Conservation (phyloP, 1,140 invertebrate species). For the Trachelipus rathkii region DNA sequence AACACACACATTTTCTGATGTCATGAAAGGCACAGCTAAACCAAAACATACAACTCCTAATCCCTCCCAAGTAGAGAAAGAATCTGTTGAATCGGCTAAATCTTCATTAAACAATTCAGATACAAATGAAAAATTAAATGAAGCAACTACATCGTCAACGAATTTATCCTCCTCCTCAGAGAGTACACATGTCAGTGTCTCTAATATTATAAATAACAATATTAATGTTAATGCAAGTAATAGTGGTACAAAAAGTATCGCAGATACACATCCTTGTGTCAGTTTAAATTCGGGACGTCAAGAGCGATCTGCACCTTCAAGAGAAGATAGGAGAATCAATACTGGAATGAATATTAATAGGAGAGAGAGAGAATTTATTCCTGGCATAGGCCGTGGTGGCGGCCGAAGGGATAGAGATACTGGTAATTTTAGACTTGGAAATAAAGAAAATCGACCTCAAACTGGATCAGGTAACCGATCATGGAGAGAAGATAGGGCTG, state of each 20-base stretch:
- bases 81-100: background rate
- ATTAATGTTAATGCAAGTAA: background rate
- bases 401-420: conserved; percentile 4
- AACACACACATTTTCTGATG: conserved; percentile 64
- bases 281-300: background rate
- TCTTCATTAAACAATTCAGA: background rate
- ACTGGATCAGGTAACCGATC: conserved; percentile 32
- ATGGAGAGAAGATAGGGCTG: conserved; percentile 28
- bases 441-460: conserved; percentile 19
- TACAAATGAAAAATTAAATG: background rate
- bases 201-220: background rate
- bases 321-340: background rate
- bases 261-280: background rate
- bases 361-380: conserved; percentile 3
- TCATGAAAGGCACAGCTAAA: conserved; percentile 71
- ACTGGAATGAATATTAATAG: background rate
- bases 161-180: background rate
- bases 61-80: conserved; percentile 28
- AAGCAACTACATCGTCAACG: background rate
- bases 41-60: conserved; percentile 37
- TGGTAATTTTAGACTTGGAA: conserved; percentile 22
- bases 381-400: background rate
- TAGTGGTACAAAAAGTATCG: background rate
- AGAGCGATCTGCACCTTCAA: background rate
- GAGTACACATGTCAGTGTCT: background rate